Base-by-base conservation (phyloP, 1,140 invertebrate species). In the Metaphire vulgaris region DNA sequence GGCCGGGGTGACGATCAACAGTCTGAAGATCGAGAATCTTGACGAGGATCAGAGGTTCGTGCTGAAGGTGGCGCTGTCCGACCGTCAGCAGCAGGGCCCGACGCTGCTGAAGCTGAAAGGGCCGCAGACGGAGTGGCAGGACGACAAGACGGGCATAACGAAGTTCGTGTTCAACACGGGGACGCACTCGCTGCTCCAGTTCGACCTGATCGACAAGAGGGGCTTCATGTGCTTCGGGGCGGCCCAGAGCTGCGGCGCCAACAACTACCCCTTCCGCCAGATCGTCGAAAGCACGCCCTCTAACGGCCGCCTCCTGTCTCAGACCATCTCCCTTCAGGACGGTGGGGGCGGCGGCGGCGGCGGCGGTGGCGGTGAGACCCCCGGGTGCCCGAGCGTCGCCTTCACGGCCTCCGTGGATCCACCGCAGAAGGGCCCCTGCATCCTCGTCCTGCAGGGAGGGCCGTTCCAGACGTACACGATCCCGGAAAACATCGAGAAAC, bases 401-500 rank as follows among this genome's bases (percentile, higher is more conserved):
- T 72, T 76, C 69, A 74, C 72, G 28, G 70, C 72, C 2, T 12
- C 32, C 26, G 68, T 79, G 15, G 75, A 34, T 12, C 21, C 21
- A 29, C 78, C 78, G 1, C 15, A 33, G 1, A 33, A 30, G 26
- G 69, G 68, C 2, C 73, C 73, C 21, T 77, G 73, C 64, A 69
- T 74, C n/a, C 66, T 79, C 26, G 28, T 30, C 1, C 41, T 80
- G 15, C 29, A 74, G 29, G 33, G 34, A 0, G 75, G 75, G 30
- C 66, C 69, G 0, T 86, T 81, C 80, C 79, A 82, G 32, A 77
- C 79, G 14, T 81, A 78, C 72, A 79, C 83, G 6, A 84, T 86
- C 80, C 85, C 84, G 33, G 83, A 83, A 69, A 74, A 82, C 14
- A 77, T 82, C 12, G 84, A 85, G 71, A 76, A 78, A 33, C 70